Evolutionary conservation across 1,140 invertebrate species (phyloP), one percentile per base, ranked within the genome.

Genomic region (Drosophila saltans): DNA sequence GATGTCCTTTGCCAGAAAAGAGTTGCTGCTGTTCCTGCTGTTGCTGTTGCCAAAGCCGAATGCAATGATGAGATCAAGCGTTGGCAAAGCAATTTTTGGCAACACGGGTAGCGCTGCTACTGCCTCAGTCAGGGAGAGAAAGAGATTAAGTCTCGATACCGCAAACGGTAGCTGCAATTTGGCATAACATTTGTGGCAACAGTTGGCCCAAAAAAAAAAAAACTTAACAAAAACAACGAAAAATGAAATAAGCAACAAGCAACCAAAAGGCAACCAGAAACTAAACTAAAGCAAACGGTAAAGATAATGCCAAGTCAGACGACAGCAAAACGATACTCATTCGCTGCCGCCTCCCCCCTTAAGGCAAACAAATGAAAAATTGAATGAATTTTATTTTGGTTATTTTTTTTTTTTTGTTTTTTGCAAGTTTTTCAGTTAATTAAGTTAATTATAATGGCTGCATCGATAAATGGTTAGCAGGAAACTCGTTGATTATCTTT

Each of bases 151-250:
- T 69, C 69, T 56, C 66, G 82, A 88, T 86, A 86, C 66, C 60
- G 76, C 75, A 81, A 88, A 88, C 83, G 73, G 83, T 88, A 86
- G 83, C 83, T 66, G 59, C 79, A 81, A 82, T 84, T 84, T 84
- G 78, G 81, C 78, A 85, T 69, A 75, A 78, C 72, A 86, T 85
- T 85, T 85, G 81, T 73, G 70, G 57, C 69, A 81, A 28, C 57
- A 57, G 71, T 72, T 69, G 66, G 52, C 58, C 39, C 41, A n/a
- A 69, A 55, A 52, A 45, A 65, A 26, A 8, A 10, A 26, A 21
- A 30, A 16, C 16, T 16, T 16, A 16, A 39, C 7, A 59, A 66
- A 60, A 40, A n/a, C 24, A 39, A 8, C 43, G 59, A 60, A 45
- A n/a, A 41, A 26, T 24, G 41, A 72, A 40, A 28, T 39, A 2